phyloP scores from a whole-genome alignment of 2,888 invertebrate genomes.

The Limnephilus marmoratus region DNA sequence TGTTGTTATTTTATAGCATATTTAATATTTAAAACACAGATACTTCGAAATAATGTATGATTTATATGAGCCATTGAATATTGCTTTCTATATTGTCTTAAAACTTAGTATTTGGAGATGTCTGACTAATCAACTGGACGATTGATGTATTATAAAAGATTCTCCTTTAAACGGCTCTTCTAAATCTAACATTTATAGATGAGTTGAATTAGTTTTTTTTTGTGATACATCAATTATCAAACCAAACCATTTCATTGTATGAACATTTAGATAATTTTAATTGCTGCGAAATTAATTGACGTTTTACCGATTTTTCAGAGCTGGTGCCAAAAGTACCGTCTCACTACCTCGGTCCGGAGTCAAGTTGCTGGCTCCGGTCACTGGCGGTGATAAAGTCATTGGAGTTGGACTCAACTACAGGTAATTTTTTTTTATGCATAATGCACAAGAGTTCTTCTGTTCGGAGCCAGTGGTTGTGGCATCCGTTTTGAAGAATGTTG shows the following conservation, averaged over 20 bases:
- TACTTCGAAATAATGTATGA: too few relatives aligned
- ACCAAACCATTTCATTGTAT: background rate
- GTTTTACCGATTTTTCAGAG: constrained; percentile 52
- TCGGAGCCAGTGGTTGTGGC: background rate
- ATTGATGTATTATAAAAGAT: background rate
- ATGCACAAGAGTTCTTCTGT: background rate
- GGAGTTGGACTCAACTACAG: constrained; percentile 91
- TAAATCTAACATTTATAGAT: too few relatives aligned
- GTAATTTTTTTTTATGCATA: constrained; percentile 22
- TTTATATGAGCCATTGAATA: too few relatives aligned
- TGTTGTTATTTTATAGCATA: too few relatives aligned
- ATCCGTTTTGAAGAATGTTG: background rate
- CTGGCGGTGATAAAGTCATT: constrained; percentile 88
- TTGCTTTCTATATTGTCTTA: too few relatives aligned
- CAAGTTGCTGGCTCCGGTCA: constrained; percentile 84
- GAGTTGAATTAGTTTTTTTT: too few relatives aligned
- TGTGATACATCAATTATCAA: too few relatives aligned
- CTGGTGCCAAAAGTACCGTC: constrained; percentile 61
- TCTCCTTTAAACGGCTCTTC: background rate
- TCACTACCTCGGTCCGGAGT: constrained; percentile 75
- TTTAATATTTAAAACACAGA: too few relatives aligned
- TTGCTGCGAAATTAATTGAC: background rate
- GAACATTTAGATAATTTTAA: background rate
- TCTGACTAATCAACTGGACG: too few relatives aligned
- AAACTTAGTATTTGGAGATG: too few relatives aligned